Conservation (phyloP, 2,797 vertebrate species). For the Staurois parvus region DNA sequence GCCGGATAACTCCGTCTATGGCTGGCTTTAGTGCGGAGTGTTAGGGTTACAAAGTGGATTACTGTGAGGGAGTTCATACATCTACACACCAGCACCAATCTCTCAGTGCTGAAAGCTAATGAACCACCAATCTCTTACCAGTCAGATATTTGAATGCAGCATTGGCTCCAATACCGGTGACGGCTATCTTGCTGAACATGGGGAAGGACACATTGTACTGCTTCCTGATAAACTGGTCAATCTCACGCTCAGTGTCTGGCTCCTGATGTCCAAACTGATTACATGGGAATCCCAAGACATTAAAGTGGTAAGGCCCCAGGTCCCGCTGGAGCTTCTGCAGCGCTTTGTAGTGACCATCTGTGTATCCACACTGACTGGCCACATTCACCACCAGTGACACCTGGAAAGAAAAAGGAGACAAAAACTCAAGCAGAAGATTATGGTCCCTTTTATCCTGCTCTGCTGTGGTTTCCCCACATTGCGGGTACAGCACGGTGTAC, state of each 20-base stretch:
- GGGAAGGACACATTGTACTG: constrained; percentile 90
- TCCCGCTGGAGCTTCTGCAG: constrained; percentile 92
- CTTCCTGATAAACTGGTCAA: constrained; percentile 89
- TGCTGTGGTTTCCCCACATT: too few species aligned
- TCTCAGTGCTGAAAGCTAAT: too few species aligned
- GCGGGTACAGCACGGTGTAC: too few species aligned
- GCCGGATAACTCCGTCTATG: too few species aligned
- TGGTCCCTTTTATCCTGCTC: too few species aligned
- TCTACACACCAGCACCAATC: too few species aligned
- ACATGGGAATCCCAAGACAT: constrained; percentile 94
- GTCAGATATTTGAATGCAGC: constrained; percentile 89
- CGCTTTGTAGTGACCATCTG: constrained; percentile 89
- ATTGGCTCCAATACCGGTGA: constrained; percentile 86
- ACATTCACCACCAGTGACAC: constrained; percentile 95
- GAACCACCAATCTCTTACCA: constrained; percentile 76
- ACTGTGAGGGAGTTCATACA: too few species aligned
- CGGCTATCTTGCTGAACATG: constrained; percentile 92
- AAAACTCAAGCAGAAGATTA: too few species aligned
- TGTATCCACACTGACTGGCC: constrained; percentile 94
- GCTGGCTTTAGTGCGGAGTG: too few species aligned
- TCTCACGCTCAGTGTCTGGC: constrained; percentile 91
- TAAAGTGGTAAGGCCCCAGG: constrained; percentile 91
- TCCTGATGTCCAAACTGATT: constrained; percentile 98
- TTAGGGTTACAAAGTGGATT: too few species aligned
- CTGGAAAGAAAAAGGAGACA: constrained; percentile 71